phyloP scores from a whole-genome alignment of 2,888 invertebrate species.

The Cylloceria caligata region DNA sequence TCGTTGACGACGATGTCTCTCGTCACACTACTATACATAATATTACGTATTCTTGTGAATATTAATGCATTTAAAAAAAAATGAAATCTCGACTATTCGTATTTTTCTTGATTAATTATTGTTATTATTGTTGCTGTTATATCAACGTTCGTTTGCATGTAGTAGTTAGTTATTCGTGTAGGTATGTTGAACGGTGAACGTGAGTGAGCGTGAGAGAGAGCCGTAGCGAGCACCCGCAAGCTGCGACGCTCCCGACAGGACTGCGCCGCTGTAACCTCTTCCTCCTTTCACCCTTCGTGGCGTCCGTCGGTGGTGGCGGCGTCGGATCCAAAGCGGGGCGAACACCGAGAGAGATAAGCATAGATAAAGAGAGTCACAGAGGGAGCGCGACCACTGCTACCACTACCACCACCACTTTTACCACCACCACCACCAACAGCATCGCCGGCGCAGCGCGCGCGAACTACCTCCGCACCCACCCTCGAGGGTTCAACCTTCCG shows the following conservation, averaged over 20 bases:
- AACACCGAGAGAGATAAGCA: conserved; percentile 35
- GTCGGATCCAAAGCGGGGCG: conserved; percentile 47
- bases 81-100: background rate
- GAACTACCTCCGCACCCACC: conserved; percentile 52
- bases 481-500: conserved; percentile 62
- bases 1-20: conserved; percentile 2
- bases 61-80: background rate
- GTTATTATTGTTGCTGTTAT: background rate
- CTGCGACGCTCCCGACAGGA: conserved; percentile 84
- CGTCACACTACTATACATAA: conserved; percentile 11
- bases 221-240: conserved; percentile 81
- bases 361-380: conserved; percentile 12
- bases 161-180: background rate
- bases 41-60: background rate
- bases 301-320: conserved; percentile 55
- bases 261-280: conserved; percentile 78
- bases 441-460: conserved; percentile 52
- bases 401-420: conserved; percentile 32
- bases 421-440: no score
- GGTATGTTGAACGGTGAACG: conserved; percentile 19
- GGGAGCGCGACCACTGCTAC: conserved; percentile 43
- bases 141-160: background rate
- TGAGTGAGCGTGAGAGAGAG: conserved; percentile 64
- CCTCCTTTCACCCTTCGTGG: conserved; percentile 69
- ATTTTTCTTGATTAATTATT: background rate